These are phyloP conservation scores for Nasua narica DNA, from an alignment of 2,797 vertebrate genomes.

Conservation along the genomic window DNA sequence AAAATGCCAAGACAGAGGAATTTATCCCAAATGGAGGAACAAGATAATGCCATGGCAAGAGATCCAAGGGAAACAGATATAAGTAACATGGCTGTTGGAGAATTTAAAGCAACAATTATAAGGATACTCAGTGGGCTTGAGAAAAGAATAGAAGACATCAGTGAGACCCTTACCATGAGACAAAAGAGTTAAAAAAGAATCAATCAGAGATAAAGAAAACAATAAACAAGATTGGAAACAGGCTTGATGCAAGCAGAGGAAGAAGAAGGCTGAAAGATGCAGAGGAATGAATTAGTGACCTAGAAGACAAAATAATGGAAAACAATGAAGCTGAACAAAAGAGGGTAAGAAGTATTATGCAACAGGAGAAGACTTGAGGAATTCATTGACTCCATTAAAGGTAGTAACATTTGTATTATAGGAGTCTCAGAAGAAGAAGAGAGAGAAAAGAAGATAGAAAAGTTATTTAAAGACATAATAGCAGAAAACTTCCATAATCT, in stretches of 20 bases:
- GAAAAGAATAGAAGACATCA: background rate
- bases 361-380: background rate
- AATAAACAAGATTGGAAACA: background rate
- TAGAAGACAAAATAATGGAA: background rate
- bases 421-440: background rate
- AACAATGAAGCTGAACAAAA: background rate
- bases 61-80: background rate
- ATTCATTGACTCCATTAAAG: background rate
- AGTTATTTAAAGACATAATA: background rate
- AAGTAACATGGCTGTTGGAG: background rate
- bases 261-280: background rate
- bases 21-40: background rate
- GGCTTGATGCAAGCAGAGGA: background rate
- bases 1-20: background rate
- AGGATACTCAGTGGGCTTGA: background rate
- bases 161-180: background rate
- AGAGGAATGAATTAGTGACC: background rate
- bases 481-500: background rate
- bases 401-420: background rate
- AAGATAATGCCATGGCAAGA: background rate
- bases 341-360: background rate
- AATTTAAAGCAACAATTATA: background rate
- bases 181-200: background rate
- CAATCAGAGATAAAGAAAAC: background rate
- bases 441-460: background rate